Evolutionary conservation across 1,140 invertebrate genomes (phyloP), one percentile per base, ranked within the genome.

Genomic region (Drosophila novamexicana): DNA sequence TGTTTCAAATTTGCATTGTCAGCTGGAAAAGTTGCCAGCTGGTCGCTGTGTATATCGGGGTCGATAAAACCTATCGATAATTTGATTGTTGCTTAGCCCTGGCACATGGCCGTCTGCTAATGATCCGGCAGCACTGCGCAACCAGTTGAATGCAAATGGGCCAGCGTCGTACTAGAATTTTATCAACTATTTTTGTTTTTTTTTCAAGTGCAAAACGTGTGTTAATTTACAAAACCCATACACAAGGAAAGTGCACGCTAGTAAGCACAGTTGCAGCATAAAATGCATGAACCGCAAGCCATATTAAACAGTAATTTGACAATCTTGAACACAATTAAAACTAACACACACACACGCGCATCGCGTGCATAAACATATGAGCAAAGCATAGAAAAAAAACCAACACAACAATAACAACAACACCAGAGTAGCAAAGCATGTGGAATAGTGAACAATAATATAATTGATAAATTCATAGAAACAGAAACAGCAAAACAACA

Each of bases 101-200:
- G 69, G 62, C 39, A 49, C 29, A 49, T 42, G 42, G 52, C 7
- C 22, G 10, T 14, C 12, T 56, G 2, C 40, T 32, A 37, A 1
- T 37, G 34, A 49, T 82, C 70, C 47, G 79, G 71, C 71, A 82
- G 32, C 80, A 16, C 72, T 40, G 7, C 16, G 44, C 80, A 84
- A 84, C 81, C 56, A 83, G 81, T 83, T 83, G 81, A 83, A 83
- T 81, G 79, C 59, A 65, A 75, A 62, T 66, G 65, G 71, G 65
- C 34, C 62, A 79, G 65, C 71, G 67, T 81, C 62, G 45, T 67
- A 63, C 57, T 67, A 50, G 69, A 75, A 82, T 53, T 70, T 57
- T 52, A 56, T 47, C 49, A 80, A 75, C 40, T 79, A 70, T 80
- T 80, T 69, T 70, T 34, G 22, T 34, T 58, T 36, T 75, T 80